Percentiles rank a stretch among this genome's conserved stretches.
These are phyloP conservation scores for Cyrtorhinus lividipennis DNA, from an alignment of 1,140 invertebrate genomes.

Conservation along the genomic window DNA sequence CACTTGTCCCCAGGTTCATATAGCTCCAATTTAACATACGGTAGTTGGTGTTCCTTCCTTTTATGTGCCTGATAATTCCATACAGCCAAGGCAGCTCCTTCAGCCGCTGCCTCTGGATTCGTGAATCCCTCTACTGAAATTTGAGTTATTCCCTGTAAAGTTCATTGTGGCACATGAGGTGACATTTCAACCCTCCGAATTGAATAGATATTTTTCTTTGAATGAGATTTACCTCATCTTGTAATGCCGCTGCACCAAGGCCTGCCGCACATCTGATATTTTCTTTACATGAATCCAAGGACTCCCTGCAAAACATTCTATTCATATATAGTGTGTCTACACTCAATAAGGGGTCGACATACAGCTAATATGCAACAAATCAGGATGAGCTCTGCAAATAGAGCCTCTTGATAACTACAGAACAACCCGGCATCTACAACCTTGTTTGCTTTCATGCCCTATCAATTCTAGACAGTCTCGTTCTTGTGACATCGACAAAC, in stretches of 20 bases:
- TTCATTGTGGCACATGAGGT: background rate
- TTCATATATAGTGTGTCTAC: too few species aligned
- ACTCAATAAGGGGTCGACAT: too few species aligned
- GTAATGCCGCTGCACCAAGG: constrained; percentile 42
- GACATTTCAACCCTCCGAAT: too few species aligned
- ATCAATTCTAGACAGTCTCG: too few species aligned
- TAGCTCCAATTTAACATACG: constrained; percentile 14
- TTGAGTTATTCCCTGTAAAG: constrained; percentile 21
- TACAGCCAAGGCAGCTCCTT: constrained; percentile 46
- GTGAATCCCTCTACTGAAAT: constrained; percentile 48
- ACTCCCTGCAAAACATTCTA: too few species aligned
- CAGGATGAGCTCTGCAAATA: too few species aligned
- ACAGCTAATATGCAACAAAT: too few species aligned
- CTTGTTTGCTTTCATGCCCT: too few species aligned
- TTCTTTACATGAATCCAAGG: constrained; percentile 51
- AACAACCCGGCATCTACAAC: too few species aligned
- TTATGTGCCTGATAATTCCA: constrained; percentile 46
- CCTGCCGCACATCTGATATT: constrained; percentile 47
- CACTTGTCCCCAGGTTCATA: constrained; percentile 28
- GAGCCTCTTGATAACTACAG: too few species aligned
- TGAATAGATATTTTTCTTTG: background rate
- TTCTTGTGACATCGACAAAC: too few species aligned
- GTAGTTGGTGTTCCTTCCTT: constrained; percentile 13
- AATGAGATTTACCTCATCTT: constrained; percentile 25
- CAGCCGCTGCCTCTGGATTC: constrained; percentile 56